phyloP scores from a whole-genome alignment of 2,797 vertebrate genomes.

The Acestrorhynchus altus region DNA sequence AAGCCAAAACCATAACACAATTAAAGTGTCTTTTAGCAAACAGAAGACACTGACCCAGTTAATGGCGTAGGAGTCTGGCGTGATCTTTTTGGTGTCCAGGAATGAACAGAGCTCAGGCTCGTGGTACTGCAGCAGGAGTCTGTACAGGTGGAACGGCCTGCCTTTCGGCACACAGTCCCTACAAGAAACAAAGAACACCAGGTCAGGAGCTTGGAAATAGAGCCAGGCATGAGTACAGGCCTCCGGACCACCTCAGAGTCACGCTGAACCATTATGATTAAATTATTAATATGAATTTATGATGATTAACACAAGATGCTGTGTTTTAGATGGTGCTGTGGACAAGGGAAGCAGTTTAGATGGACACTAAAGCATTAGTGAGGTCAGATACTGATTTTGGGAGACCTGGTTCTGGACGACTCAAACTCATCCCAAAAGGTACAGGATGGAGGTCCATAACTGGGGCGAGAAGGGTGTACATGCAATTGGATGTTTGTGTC shows the following conservation, averaged over 20 bases:
- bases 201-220: neutral
- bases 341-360: no score
- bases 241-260: neutral
- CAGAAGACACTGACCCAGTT: constrained; percentile 82
- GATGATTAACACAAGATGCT: no score
- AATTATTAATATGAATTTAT: no score
- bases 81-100: constrained; percentile 98
- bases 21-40: neutral
- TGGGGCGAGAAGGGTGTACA: no score
- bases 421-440: no score
- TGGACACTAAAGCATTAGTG: no score
- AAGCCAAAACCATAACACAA: neutral
- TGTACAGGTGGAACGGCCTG: constrained; percentile 95
- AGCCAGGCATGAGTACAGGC: neutral
- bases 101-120: constrained; percentile 98
- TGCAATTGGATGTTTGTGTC: no score
- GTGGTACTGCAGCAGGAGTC: constrained; percentile 96
- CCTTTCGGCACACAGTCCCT: constrained; percentile 94
- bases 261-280: no score
- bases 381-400: no score
- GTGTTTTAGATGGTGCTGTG: no score
- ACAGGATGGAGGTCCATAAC: no score
- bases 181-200: constrained; percentile 30
- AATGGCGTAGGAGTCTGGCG: constrained; percentile 95
- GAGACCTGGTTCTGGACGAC: no score